A percentile compares a stretch with the other conserved stretches of the same genome.
phyloP scores from a whole-genome alignment of 2,797 vertebrate species.

The Acrossocheilus wenchowensis region DNA sequence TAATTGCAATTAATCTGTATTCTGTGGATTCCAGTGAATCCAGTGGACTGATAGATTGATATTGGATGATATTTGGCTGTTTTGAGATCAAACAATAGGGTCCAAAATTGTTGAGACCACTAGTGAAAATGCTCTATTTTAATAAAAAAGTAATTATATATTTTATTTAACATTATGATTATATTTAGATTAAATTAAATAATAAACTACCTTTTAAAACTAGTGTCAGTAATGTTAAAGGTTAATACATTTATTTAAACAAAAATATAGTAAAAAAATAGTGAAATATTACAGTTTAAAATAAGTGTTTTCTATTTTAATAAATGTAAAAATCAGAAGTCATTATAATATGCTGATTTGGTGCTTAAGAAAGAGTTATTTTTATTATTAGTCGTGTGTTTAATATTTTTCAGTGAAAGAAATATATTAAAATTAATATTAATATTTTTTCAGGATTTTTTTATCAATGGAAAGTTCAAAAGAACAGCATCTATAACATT shows the following conservation, averaged over 20 bases:
- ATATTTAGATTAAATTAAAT: background rate
- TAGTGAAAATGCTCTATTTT: too few relatives aligned
- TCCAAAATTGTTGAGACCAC: background rate
- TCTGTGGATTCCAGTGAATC: background rate
- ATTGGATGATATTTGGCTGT: background rate
- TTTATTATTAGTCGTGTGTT: background rate
- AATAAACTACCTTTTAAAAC: background rate
- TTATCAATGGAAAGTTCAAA: too few relatives aligned
- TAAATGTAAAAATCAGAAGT: background rate
- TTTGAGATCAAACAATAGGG: background rate
- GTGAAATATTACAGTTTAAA: background rate
- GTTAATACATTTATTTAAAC: background rate
- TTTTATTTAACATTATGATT: background rate
- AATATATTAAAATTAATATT: too few relatives aligned
- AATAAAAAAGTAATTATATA: background rate
- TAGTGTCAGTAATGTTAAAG: background rate
- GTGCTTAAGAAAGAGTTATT: background rate
- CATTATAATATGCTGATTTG: background rate
- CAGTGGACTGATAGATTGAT: background rate
- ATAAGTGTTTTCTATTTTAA: background rate
- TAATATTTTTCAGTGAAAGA: background rate
- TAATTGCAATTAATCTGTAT: background rate
- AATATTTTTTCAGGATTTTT: too few relatives aligned
- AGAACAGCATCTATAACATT: too few relatives aligned
- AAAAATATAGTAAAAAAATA: background rate